A percentile compares a stretch with the other conserved stretches of the same genome.
Conservation (phyloP, 1,140 invertebrate genomes). For the Ceratina japonica region DNA sequence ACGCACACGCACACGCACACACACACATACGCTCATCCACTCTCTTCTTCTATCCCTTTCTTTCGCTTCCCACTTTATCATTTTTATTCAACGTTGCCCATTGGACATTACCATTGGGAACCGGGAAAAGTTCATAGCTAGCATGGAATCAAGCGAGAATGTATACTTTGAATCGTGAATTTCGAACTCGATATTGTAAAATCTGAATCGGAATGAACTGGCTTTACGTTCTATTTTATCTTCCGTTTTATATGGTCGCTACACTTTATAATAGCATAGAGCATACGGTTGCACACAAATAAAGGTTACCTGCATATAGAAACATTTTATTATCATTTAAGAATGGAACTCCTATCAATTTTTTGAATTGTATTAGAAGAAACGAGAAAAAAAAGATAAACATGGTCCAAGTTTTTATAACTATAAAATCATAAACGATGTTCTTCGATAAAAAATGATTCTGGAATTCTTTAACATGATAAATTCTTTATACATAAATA, state of each 20-base stretch:
- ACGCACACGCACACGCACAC: too few species aligned
- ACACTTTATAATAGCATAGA: too few species aligned
- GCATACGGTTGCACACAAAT: too few species aligned
- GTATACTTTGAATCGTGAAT: background rate
- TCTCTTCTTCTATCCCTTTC: too few species aligned
- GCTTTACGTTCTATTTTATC: background rate
- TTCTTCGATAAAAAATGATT: background rate
- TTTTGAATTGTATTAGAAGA: background rate
- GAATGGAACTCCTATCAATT: background rate
- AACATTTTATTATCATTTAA: too few species aligned
- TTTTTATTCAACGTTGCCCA: constrained; percentile 5
- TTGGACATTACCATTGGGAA: constrained; percentile 8
- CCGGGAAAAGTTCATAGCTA: background rate
- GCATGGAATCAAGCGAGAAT: background rate
- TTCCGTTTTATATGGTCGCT: background rate
- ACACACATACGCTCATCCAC: too few species aligned
- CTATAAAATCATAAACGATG: background rate
- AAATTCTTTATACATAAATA: background rate
- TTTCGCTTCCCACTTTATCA: background rate
- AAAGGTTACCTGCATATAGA: too few species aligned
- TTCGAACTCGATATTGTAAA: constrained; percentile 4
- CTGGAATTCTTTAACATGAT: background rate
- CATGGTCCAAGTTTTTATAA: too few species aligned
- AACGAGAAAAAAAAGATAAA: too few species aligned
- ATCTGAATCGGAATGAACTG: background rate